Evolutionary conservation across 1,140 invertebrate genomes (phyloP), one percentile per base, ranked within the genome.

Genomic region (Magallana ariakensis): DNA sequence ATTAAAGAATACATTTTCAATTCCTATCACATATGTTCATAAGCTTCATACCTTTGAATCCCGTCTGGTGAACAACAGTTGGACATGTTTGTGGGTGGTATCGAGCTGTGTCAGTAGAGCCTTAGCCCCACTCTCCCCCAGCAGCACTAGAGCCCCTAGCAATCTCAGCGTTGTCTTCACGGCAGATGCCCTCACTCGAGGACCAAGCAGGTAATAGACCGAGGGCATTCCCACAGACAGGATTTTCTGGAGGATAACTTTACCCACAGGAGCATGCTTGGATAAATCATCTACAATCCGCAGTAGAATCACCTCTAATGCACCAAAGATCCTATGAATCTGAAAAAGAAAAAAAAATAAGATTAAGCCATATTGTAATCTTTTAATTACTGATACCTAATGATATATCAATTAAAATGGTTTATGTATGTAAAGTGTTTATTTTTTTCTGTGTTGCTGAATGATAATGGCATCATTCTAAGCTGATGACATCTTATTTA

Each of bases 71-170:
- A 87, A 87, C n/a, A 91, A 81, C 11, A 85, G 33, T 16, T 81
- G 86, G 8, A 91, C 66, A 58, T 88, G 85, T 7, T n/a, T n/a
- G 66, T 91, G 84, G 56, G 57, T 87, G 87, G 90, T 89, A 58
- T 91, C 87, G 66, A 91, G 87, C 81, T 90, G 89, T n/a, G 58
- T 26, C 7, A 88, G 83, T 7, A 91, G 84, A n/a, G 89, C 87
- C 66, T 86, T 87, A 6, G 89, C 90, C 19, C 88, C 86, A 8
- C 57, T 66, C n/a, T 87, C 88, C 62, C 86, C 84, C 7, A 89
- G 85, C 58, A 89, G 84, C 0, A 90, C 87, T 86, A 91, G 90
- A 10, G 90, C 84, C 19, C 86, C 85, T 15, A 91, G 83, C 54
- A 91, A 66, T 57, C 85, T 88, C 33, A 91, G 80, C 0, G 88